Evolutionary conservation across 2,797 vertebrate species (phyloP), one percentile per base, ranked within the genome.

Genomic region (Antrozous pallidus): DNA sequence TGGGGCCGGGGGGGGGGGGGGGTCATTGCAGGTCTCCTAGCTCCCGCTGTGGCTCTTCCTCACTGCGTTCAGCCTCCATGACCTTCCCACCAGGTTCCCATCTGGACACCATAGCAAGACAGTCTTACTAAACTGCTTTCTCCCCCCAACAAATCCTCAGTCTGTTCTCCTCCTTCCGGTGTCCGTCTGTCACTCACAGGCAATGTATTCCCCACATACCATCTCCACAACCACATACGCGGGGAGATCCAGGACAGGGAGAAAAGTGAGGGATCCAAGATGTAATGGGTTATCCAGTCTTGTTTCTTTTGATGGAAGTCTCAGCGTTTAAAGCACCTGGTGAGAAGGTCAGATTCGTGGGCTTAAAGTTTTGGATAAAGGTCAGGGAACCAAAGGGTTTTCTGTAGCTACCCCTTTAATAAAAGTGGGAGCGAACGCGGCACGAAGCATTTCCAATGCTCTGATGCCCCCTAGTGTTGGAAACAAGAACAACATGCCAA

Each of bases 401-500:
- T 56, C 24, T 36, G 12, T 11, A 22, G 33, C 58, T 40, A 69
- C 16, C 1, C 8, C 10, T 49, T 31, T 3, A 49, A 33, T 51
- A 14, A 75, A 4, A 58, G 38, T 42, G 10, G 22, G 8, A 86
- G 49, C 10, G 0, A 5, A n/a, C 8, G 65, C 0, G 8, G 61
- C 51, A 31, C 54, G 61, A 67, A 12, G 20, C 11, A 10, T 83
- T 83, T 63, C 40, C 85, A 94, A 87, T 26, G 42, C 33, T 65
- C 87, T 84, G 82, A 24, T 49, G 94, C 96, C 93, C 94, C 70
- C 96, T 95, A 45, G 94, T 96, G 97, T 22, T 86, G 22, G 47
- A 77, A 93, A 73, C 2, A 65, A 95, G 83, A 94, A 94, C 63
- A 92, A 65, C 96, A 91, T 31, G 24, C 61, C 38, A 38, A 36